These are phyloP conservation scores for Triplophysa dalaica DNA, from an alignment of 2,113 vertebrate genomes.

Conservation along the genomic window DNA sequence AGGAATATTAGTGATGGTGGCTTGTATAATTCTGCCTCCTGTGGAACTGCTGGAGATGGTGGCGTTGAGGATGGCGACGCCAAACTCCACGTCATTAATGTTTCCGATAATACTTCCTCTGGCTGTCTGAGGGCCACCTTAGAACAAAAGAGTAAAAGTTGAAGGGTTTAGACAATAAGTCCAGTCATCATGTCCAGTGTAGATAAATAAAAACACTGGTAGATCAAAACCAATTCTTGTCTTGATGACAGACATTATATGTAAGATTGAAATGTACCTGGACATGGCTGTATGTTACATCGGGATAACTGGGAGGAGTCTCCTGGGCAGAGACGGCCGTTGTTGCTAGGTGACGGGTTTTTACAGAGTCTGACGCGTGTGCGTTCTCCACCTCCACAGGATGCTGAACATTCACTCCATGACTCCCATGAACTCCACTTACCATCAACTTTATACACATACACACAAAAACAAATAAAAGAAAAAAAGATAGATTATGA, in stretches of 20 bases:
- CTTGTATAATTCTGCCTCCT: conserved; percentile 78
- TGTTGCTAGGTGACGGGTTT: conserved; percentile 72
- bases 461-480: conserved; percentile 32
- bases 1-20: conserved; percentile 87
- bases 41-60: conserved; percentile 77
- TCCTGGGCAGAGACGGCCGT: conserved; percentile 84
- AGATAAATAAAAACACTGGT: neutral
- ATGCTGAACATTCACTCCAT: conserved; percentile 86
- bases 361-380: conserved; percentile 81
- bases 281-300: conserved; percentile 86
- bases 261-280: conserved; percentile 72
- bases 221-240: neutral
- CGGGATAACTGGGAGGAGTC: conserved; percentile 86
- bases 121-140: conserved; percentile 88
- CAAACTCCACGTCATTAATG: conserved; percentile 91
- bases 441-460: conserved; percentile 80
- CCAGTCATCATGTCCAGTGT: neutral
- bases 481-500: neutral
- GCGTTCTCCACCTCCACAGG: conserved; percentile 88
- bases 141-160: conserved; percentile 24
- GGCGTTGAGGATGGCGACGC: conserved; percentile 86
- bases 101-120: conserved; percentile 89
- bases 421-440: conserved; percentile 89
- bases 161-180: neutral
- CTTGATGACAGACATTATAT: neutral